phyloP scores from a whole-genome alignment of 2,888 invertebrate species.

The Diadegma fenestrale region DNA sequence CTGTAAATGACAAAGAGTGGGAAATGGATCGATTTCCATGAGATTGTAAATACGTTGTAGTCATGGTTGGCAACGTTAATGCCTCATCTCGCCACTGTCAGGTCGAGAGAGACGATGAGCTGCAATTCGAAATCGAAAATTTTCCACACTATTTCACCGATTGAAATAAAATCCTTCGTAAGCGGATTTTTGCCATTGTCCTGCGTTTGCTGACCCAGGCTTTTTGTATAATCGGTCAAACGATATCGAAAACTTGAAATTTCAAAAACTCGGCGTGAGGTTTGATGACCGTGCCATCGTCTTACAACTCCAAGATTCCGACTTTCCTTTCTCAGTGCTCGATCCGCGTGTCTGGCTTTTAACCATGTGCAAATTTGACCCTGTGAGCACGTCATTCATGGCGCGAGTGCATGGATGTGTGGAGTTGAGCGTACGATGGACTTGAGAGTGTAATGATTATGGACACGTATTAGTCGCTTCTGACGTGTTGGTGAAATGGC shows the following conservation, averaged over 20 bases:
- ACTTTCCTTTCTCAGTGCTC: not conserved
- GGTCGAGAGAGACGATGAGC: no score
- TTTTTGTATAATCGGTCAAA: no score
- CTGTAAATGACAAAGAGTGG: slow-evolving; percentile 66
- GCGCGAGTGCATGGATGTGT: not conserved
- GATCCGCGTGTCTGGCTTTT: slow-evolving; percentile 2
- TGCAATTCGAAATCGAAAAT: no score
- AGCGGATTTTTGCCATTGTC: no score
- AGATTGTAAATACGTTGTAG: not conserved
- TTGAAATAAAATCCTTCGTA: no score
- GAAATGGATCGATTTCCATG: slow-evolving; percentile 43
- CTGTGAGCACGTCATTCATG: not conserved
- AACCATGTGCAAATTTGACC: not conserved
- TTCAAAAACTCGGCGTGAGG: no score
- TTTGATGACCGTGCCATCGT: no score
- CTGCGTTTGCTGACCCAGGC: no score
- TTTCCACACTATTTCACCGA: no score
- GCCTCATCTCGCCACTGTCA: not conserved
- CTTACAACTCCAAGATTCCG: not conserved
- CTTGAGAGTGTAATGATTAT: slow-evolving; percentile 44
- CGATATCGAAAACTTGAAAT: no score
- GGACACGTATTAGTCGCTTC: slow-evolving; percentile 55
- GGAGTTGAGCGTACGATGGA: slow-evolving; percentile 1
- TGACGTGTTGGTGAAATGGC: slow-evolving; percentile 24
- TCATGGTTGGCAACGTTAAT: not conserved